Percentiles rank a stretch among this genome's conserved stretches.
phyloP scores from a whole-genome alignment of 2,888 invertebrate species.

The Megaustenia siamemsis region DNA sequence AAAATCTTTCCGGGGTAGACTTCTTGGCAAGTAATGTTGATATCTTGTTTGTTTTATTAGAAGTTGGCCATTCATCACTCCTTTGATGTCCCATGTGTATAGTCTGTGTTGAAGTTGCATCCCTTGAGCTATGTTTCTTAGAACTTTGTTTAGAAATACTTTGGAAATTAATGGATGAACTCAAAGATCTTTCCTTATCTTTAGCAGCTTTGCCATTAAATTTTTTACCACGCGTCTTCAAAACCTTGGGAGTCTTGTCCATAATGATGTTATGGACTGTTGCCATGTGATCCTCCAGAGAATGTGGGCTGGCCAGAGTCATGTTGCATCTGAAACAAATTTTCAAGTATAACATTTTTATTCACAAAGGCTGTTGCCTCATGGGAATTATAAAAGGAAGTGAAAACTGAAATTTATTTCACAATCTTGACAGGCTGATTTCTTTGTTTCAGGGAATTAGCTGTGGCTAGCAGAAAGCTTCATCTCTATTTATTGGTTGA shows the following conservation, averaged over 20 bases:
- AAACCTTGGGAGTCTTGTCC: constrained; percentile 54
- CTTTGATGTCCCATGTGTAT: background rate
- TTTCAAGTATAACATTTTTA: constrained; percentile 4
- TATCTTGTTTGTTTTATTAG: constrained; percentile 20
- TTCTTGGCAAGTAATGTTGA: constrained; percentile 5
- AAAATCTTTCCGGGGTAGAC: background rate
- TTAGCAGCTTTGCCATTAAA: constrained; percentile 46
- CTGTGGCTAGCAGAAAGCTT: too few species aligned
- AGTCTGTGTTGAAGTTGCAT: background rate
- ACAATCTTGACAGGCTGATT: too few species aligned
- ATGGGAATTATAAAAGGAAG: too few species aligned
- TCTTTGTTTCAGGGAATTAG: too few species aligned
- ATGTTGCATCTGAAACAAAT: constrained; percentile 51
- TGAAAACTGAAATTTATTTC: too few species aligned
- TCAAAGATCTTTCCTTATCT: constrained; percentile 21
- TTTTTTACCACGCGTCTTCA: constrained; percentile 55
- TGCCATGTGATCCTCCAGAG: constrained; percentile 66
- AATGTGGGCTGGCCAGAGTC: constrained; percentile 62
- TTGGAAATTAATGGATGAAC: background rate
- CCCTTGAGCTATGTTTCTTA: constrained; percentile 31
- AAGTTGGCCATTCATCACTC: constrained; percentile 19
- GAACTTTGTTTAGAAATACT: background rate
- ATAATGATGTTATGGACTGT: constrained; percentile 59
- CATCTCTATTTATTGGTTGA: too few species aligned
- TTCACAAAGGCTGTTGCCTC: too few species aligned